A percentile compares a stretch with the other conserved stretches of the same genome.
phyloP scores from a whole-genome alignment of 1,140 invertebrate species.

The Pentalonia nigronervosa region DNA sequence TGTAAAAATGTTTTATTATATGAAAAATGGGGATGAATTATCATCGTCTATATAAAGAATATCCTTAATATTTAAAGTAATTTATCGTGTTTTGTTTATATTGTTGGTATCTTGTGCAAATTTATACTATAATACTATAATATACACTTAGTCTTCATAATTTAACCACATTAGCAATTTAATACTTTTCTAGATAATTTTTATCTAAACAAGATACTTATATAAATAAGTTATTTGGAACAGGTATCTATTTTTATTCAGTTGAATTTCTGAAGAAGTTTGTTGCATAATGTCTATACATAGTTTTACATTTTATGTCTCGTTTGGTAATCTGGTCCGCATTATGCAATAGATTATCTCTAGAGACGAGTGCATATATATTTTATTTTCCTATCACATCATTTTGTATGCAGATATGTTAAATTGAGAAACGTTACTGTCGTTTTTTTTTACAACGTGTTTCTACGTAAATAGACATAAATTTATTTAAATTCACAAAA shows the following conservation, averaged over 20 bases:
- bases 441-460: background rate
- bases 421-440: background rate
- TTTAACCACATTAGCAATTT: too few species aligned
- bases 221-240: background rate
- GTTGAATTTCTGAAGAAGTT: background rate
- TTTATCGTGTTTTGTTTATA: too few species aligned
- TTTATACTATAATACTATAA: background rate
- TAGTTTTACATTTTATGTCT: background rate
- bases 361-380: background rate
- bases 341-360: conserved; percentile 1
- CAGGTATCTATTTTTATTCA: background rate
- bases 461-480: background rate
- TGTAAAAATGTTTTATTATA: too few species aligned
- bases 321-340: background rate
- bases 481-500: background rate
- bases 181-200: too few species aligned
- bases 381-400: background rate
- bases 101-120: too few species aligned
- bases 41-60: too few species aligned
- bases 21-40: too few species aligned
- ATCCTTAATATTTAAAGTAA: too few species aligned
- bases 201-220: background rate
- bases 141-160: background rate
- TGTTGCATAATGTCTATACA: background rate
- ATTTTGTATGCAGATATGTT: background rate